Evolutionary conservation across 2,113 vertebrate genomes (phyloP).

Genomic region (Pyrgilauda ruficollis): DNA sequence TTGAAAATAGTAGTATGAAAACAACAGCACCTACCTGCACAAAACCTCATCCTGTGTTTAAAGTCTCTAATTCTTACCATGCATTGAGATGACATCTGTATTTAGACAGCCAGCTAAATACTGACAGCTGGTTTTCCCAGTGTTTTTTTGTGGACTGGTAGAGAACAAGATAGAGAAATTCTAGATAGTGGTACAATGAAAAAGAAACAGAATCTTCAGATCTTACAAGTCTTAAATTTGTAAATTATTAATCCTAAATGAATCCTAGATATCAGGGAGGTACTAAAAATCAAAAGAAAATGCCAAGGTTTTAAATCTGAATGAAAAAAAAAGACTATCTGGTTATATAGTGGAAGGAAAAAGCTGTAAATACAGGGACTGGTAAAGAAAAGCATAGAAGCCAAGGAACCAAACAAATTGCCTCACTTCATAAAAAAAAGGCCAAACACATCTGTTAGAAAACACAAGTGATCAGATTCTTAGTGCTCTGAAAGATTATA

Average conservation of each 20-base stretch:
- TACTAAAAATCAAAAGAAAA: neutral
- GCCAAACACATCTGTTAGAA: neutral
- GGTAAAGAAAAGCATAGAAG: neutral
- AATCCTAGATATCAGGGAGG: neutral
- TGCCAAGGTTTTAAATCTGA: neutral
- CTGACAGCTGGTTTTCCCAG: neutral
- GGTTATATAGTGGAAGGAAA: neutral
- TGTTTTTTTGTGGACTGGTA: neutral
- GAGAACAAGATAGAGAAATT: neutral
- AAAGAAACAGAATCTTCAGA: neutral
- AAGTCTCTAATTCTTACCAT: neutral
- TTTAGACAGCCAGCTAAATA: neutral
- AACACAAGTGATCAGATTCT: neutral
- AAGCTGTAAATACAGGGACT: neutral
- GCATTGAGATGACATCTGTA: neutral
- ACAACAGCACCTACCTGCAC: neutral
- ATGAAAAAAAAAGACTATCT: neutral
- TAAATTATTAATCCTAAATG: neutral
- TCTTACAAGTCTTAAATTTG: neutral
- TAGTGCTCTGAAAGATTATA: neutral
- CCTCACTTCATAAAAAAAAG: neutral
- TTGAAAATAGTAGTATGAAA: neutral
- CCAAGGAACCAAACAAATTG: neutral
- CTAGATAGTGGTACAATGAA: neutral
- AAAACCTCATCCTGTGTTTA: neutral